Evolutionary conservation across 2,113 vertebrate genomes (phyloP), one percentile per base, ranked within the genome.

Genomic region (Oryzias woworae): DNA sequence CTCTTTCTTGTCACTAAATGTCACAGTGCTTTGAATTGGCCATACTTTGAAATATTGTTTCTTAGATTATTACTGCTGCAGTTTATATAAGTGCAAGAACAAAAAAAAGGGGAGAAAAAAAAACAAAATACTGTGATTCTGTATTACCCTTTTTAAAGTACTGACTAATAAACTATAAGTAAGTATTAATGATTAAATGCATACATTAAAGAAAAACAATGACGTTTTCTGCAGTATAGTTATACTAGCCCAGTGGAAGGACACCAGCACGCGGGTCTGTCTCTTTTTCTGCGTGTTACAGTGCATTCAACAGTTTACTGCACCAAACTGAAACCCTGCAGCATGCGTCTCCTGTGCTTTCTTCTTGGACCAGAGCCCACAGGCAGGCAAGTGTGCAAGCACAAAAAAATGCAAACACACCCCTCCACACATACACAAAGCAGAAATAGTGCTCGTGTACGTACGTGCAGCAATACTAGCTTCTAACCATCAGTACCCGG

Each of bases 281-380:
- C 18, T 57, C 18, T 53, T 69, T 82, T 63, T 57, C 56, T 80
- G 80, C 80, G 78, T n/a, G 24, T 71, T 67, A 67, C 72, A 72
- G 58, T 69, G 75, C 74, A 73, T 85, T 83, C 80, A 87, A 87
- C 85, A 90, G 88, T 82, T 90, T 87, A 89, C 88, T 92, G 92
- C 92, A 91, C 89, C 92, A 92, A 91, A 92, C 82, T 85, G 75
- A 78, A 89, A 53, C 83, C 82, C 89, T 85, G 86, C 85, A 85
- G 83, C 81, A 73, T 71, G 69, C 80, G 57, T 85, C 83, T 85
- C 74, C 71, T 80, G 62, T 75, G 84, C 75, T 62, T 77, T 73
- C 67, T 71, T 70, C 70, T 84, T 91, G 88, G 90, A 87, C 78
- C 67, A 46, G 63, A 80, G 88, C 90, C 91, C 87, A 88, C 16